A percentile compares a stretch with the other conserved stretches of the same genome.
These are phyloP conservation scores for Opisthograptis luteolata DNA, from an alignment of 2,888 invertebrate genomes.

Conservation along the genomic window DNA sequence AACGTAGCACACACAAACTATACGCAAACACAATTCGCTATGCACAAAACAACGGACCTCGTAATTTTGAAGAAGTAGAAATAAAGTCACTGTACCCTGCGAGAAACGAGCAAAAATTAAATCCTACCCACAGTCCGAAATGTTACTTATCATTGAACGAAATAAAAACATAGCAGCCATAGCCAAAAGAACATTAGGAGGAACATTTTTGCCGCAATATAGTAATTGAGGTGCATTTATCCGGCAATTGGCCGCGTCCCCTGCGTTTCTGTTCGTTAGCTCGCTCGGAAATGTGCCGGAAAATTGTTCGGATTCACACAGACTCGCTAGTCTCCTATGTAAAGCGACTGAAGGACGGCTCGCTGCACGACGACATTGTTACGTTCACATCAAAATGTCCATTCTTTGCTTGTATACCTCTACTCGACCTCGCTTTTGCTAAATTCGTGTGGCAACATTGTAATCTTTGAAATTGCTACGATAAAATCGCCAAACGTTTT, in stretches of 20 bases:
- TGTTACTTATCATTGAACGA: conserved; percentile 13
- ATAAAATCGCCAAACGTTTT: conserved; percentile 4
- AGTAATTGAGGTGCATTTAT: conserved; percentile 80
- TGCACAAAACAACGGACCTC: too few species aligned
- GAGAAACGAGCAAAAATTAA: too few species aligned
- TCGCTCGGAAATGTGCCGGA: conserved; percentile 76
- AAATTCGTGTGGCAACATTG: conserved; percentile 1
- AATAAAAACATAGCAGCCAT: conserved; percentile 44
- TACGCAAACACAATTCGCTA: too few species aligned
- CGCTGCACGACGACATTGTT: conserved; percentile 21
- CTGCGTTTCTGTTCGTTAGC: conserved; percentile 80
- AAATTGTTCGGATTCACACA: conserved; percentile 76
- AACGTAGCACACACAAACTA: too few species aligned
- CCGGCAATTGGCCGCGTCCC: conserved; percentile 77
- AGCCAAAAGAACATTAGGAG: conserved; percentile 63
- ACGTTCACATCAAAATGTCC: conserved; percentile 11
- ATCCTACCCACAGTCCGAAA: too few species aligned
- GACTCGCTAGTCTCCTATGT: conserved; percentile 55
- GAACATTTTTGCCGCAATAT: conserved; percentile 76
- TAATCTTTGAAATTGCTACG: neutral
- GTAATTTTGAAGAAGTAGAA: too few species aligned
- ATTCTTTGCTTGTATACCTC: conserved; percentile 11
- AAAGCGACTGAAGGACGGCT: conserved; percentile 50
- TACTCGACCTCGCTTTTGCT: neutral
- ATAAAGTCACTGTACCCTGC: too few species aligned